Evolutionary conservation across 2,113 vertebrate genomes (phyloP), one percentile per base, ranked within the genome.

Genomic region (Accipiter virgatus): DNA sequence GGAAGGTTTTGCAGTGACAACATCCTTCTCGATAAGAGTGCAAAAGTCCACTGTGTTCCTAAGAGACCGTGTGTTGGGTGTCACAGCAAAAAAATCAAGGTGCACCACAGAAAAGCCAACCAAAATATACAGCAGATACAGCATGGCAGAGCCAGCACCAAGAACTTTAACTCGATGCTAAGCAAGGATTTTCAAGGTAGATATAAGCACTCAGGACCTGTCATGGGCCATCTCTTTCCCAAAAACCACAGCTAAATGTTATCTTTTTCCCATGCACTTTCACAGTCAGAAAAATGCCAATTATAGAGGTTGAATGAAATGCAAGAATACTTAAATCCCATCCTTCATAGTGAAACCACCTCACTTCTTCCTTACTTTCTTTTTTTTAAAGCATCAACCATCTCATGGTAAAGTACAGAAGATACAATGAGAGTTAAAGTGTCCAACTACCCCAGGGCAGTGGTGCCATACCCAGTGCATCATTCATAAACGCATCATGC

Each of bases 401-500:
- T 53, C 58, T 38, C 36, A 38, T 7, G 16, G 23, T 67, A 72
- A 90, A 90, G 42, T 11, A 72, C 17, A 68, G 66, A 74, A 80
- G 36, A 5, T 13, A 34, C 15, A 48, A 61, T 31, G 58, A 47
- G 65, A 86, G 17, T 26, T 61, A 75, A 75, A 79, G 43, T 16
- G 40, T 61, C 47, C 73, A 11, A 6, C 42, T 8, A 9, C 36
- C 78, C 56, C 32, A 11, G 0, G 1, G 53, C 72, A 61, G n/a
- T 0, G 0, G 29, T 45, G 48, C 36, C 7, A 1, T 61, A 27
- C 16, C 23, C 66, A 40, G 15, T 1, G 21, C 43, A 13, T 53
- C 0, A 0, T 23, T 67, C 50, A 5, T 16, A 74, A 78, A 59
- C 0, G 2, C 73, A 66, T 43, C 53, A 31, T 61, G 34, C 26